Percentiles rank a stretch among this genome's conserved stretches.
phyloP scores from a whole-genome alignment of 2,113 vertebrate genomes.

The Coracopsis vasa region DNA sequence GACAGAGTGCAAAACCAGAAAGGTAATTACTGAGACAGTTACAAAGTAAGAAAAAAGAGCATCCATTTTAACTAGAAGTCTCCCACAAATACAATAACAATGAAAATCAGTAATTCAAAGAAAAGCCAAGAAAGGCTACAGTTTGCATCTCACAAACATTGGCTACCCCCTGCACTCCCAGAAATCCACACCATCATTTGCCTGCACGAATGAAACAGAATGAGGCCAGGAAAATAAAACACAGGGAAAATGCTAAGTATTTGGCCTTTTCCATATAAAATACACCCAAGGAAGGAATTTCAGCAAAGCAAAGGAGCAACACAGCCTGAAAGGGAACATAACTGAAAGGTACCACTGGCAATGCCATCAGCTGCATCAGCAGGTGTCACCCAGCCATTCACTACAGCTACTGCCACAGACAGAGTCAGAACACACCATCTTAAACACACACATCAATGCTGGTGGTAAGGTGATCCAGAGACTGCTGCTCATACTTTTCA shows the following conservation, averaged over 20 bases:
- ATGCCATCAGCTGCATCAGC: not conserved
- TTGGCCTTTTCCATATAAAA: not conserved
- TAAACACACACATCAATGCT: not conserved
- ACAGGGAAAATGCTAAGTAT: not conserved
- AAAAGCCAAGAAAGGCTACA: not conserved
- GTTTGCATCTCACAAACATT: not conserved
- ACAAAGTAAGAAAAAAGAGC: not conserved
- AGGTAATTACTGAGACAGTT: not conserved
- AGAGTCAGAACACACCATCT: not conserved
- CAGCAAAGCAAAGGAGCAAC: not conserved
- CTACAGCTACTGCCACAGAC: not conserved
- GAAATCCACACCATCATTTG: not conserved
- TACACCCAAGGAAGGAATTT: not conserved
- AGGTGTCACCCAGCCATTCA: not conserved
- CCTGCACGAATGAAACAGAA: not conserved
- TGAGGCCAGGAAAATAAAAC: not conserved
- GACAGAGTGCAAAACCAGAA: not conserved
- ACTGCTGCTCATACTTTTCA: not conserved
- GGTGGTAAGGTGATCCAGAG: not conserved
- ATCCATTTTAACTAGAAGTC: not conserved
- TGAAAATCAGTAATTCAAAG: not conserved
- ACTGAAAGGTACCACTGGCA: not conserved
- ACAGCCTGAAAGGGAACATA: not conserved
- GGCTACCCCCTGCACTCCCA: not conserved
- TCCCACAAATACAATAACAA: not conserved